Percentiles rank a stretch among this genome's conserved stretches.
phyloP scores from a whole-genome alignment of 2,888 invertebrate genomes.

The Drosophila phalerata region DNA sequence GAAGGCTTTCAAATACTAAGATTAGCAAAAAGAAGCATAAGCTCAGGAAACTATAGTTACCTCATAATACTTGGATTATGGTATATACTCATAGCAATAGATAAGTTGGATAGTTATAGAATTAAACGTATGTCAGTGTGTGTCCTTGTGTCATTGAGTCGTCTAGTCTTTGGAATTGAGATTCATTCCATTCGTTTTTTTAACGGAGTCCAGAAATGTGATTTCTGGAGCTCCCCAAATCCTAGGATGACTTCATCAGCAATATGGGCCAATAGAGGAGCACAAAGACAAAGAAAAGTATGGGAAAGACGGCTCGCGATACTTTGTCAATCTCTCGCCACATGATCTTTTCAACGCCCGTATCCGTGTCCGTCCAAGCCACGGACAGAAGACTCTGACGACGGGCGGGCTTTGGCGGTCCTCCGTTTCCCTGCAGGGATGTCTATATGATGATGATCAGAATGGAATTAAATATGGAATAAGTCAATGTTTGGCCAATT shows the following conservation, averaged over 20 bases:
- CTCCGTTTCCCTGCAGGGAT: slow-evolving; percentile 85
- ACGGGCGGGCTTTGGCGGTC: slow-evolving; percentile 85
- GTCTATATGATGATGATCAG: slow-evolving; percentile 65
- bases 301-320: slow-evolving; percentile 91
- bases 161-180: slow-evolving; percentile 6
- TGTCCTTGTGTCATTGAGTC: slow-evolving; percentile 7
- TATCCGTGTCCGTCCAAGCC: slow-evolving; percentile 89
- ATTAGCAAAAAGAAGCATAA: slow-evolving; percentile 3
- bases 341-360: slow-evolving; percentile 90
- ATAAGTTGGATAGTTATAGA: slow-evolving; percentile 7
- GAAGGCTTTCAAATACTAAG: neutral
- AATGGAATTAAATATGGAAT: neutral
- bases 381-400: slow-evolving; percentile 86
- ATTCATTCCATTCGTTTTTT: slow-evolving; percentile 38
- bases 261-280: slow-evolving; percentile 93
- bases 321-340: slow-evolving; percentile 93
- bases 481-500: neutral
- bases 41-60: slow-evolving; percentile 32
- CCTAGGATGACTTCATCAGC: slow-evolving; percentile 88
- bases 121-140: slow-evolving; percentile 21
- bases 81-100: slow-evolving; percentile 15
- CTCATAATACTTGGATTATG: slow-evolving; percentile 20
- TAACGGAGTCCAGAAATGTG: slow-evolving; percentile 85
- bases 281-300: slow-evolving; percentile 91
- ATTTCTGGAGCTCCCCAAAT: slow-evolving; percentile 84